These are phyloP conservation scores for Sanderia malayensis DNA, from an alignment of 30 jellyfish, hydroid and myxozoan species.

Conservation along the genomic window DNA sequence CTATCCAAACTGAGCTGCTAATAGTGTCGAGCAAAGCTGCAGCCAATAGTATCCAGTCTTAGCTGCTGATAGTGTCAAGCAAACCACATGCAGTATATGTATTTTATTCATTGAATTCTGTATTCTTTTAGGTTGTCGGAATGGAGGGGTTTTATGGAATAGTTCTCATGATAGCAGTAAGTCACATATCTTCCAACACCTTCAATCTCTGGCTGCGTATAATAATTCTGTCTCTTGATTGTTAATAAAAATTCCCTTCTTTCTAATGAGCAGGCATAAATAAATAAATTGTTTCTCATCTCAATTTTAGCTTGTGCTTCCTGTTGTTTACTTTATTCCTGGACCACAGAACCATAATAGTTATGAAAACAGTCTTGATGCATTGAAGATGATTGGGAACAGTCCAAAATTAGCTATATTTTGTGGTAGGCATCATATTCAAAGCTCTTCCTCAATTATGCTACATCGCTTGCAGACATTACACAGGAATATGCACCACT, in stretches of 20 bases:
- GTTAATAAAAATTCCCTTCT: not conserved
- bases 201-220: not conserved
- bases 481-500: too few species aligned
- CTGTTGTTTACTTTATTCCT: constrained; percentile 75
- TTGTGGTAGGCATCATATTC: too few species aligned
- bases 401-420: constrained; percentile 52
- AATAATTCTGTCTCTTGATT: not conserved
- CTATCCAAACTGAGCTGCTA: too few species aligned
- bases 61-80: too few species aligned
- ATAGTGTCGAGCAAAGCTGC: too few species aligned
- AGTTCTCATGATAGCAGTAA: constrained; percentile 60
- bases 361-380: constrained; percentile 80
- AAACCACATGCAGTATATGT: too few species aligned
- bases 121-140: constrained; percentile 67
- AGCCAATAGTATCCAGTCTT: too few species aligned
- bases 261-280: not conserved
- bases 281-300: not conserved
- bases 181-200: not conserved
- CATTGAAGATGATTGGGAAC: constrained; percentile 61
- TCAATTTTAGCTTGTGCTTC: constrained; percentile 61
- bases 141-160: constrained; percentile 79
- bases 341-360: constrained; percentile 73
- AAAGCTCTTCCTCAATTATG: too few species aligned
- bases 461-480: too few species aligned
- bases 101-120: too few species aligned